Conservation (phyloP, 2,113 vertebrate species). For the Heliornis fulica region DNA sequence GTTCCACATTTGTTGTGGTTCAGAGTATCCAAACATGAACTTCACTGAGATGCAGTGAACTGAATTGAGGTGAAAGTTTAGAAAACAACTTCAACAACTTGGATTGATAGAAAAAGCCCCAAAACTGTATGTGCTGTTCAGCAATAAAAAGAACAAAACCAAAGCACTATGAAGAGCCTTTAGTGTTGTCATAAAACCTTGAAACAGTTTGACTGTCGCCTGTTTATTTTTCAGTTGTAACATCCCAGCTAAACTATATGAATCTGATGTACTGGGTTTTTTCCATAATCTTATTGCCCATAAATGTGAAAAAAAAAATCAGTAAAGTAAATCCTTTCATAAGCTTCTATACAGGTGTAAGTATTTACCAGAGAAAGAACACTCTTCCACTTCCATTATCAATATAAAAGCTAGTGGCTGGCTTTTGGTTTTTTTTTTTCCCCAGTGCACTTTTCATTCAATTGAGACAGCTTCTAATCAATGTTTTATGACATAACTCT, state of each 20-base stretch:
- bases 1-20: no score
- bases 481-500: neutral
- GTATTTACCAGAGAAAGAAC: neutral
- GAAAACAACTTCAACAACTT: neutral
- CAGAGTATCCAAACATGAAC: neutral
- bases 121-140: neutral
- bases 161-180: neutral
- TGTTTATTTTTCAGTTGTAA: neutral
- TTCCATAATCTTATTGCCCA: constrained; percentile 27
- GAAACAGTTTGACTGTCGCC: neutral
- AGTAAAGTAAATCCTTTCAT: constrained; percentile 36
- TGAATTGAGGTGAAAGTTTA: neutral
- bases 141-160: neutral
- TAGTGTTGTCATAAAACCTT: neutral
- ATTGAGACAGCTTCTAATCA: neutral
- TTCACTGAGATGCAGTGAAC: neutral
- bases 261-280: neutral
- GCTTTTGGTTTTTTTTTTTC: no score
- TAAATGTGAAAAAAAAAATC: constrained; percentile 42
- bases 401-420: neutral
- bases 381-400: constrained; percentile 3
- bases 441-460: neutral
- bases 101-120: neutral
- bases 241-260: neutral
- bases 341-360: neutral